These are phyloP conservation scores for Sarcophilus harrisii DNA, from an alignment of 2,797 vertebrate species.

Conservation along the genomic window DNA sequence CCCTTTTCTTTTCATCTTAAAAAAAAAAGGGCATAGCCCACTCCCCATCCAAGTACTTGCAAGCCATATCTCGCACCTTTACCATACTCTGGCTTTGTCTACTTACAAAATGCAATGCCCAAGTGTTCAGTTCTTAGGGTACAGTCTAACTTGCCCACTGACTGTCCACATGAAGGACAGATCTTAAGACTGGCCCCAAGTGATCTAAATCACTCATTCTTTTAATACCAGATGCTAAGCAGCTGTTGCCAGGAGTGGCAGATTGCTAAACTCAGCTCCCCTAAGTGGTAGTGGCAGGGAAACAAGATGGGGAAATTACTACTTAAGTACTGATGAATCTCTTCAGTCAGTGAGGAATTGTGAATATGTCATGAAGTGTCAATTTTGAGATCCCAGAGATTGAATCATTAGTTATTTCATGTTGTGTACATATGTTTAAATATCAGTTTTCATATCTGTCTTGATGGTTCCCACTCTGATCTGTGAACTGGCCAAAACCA, in stretches of 20 bases:
- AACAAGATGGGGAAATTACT: not conserved
- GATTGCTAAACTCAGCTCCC: not conserved
- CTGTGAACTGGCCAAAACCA: not conserved
- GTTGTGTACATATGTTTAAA: not conserved
- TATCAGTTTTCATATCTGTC: not conserved
- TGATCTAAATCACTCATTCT: not conserved
- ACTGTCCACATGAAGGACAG: not conserved
- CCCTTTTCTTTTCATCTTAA: not conserved
- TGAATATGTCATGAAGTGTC: not conserved
- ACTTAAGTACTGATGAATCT: not conserved
- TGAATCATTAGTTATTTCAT: not conserved
- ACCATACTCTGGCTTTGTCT: not conserved
- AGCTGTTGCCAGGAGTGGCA: not conserved
- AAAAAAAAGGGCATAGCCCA: not conserved
- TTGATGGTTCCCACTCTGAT: not conserved
- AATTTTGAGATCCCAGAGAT: not conserved
- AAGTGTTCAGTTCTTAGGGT: not conserved
- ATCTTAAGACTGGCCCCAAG: not conserved
- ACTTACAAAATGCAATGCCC: not conserved
- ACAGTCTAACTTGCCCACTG: not conserved
- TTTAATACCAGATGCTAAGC: not conserved
- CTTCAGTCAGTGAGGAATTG: not conserved
- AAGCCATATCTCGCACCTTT: no score
- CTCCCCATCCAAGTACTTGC: not conserved
- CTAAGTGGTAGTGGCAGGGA: not conserved